Evolutionary conservation across 2,113 vertebrate species (phyloP).

Genomic region (Anseranas semipalmata): DNA sequence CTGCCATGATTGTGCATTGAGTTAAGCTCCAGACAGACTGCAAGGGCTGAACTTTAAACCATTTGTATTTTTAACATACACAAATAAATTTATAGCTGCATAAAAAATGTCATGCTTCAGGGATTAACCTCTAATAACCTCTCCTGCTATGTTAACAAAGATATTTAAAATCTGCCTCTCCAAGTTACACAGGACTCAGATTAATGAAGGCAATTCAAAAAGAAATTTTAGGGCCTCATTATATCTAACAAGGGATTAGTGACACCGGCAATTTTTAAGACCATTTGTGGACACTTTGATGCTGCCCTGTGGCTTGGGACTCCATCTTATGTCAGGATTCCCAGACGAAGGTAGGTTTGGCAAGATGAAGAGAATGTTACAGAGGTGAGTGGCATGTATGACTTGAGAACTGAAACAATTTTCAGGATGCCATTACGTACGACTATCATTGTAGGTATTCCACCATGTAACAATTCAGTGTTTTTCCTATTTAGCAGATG

Average conservation of each 20-base stretch:
- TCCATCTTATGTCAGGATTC: constrained; percentile 17
- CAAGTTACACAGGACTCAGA: constrained; percentile 33
- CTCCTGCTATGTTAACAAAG: constrained; percentile 63
- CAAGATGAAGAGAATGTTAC: background rate
- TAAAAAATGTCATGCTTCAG: constrained; percentile 59
- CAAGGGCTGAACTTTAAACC: constrained; percentile 56
- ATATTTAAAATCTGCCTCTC: constrained; percentile 61
- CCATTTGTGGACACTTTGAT: constrained; percentile 53
- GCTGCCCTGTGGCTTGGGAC: constrained; percentile 18
- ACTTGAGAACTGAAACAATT: background rate
- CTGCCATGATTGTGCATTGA: constrained; percentile 46
- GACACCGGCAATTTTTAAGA: constrained; percentile 58
- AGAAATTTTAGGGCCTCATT: constrained; percentile 65
- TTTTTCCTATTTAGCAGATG: background rate
- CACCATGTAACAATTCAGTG: background rate
- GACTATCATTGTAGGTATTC: background rate
- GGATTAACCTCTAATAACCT: constrained; percentile 67
- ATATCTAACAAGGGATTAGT: constrained; percentile 71
- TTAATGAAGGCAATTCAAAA: constrained; percentile 66
- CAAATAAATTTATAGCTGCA: constrained; percentile 69
- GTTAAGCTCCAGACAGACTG: constrained; percentile 57
- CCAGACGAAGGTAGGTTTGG: background rate
- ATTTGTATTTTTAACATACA: constrained; percentile 46
- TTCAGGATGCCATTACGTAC: background rate
- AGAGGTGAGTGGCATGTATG: background rate